These are phyloP conservation scores for Drosophila mettleri DNA, from an alignment of 2,888 invertebrate species.

Conservation along the genomic window DNA sequence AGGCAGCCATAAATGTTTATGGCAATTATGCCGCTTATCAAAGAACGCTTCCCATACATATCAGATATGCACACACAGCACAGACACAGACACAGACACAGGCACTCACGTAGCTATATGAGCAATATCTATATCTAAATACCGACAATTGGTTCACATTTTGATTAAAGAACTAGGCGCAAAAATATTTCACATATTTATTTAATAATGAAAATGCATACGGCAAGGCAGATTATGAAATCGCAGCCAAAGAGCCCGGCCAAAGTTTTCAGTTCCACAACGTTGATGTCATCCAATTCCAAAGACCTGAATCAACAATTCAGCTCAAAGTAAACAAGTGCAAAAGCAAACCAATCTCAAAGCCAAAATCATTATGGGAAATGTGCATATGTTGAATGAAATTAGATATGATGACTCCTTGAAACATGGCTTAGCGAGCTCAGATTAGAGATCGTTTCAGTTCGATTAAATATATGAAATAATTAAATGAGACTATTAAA, in stretches of 20 bases:
- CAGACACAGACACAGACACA: constrained; percentile 21
- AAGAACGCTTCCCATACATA: constrained; percentile 11
- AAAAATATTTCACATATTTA: constrained; percentile 11
- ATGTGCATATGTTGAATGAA: neutral
- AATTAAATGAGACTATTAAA: too few relatives aligned
- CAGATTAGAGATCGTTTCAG: neutral
- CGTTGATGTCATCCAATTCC: constrained; percentile 1
- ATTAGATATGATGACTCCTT: neutral
- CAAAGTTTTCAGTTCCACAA: neutral
- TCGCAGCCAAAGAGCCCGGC: neutral
- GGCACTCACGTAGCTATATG: too few relatives aligned
- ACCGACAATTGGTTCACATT: constrained; percentile 15
- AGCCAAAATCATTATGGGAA: neutral
- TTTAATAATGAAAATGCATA: neutral
- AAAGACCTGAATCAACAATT: neutral
- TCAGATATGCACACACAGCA: constrained; percentile 17
- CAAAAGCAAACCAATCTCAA: neutral
- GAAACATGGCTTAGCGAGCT: neutral
- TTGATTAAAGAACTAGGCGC: constrained; percentile 57
- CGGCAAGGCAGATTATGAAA: neutral
- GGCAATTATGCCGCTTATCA: constrained; percentile 59
- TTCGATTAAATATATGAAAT: too few relatives aligned
- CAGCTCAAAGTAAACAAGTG: neutral
- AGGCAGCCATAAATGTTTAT: constrained; percentile 58
- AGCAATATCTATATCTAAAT: constrained; percentile 27